Conservation (phyloP, 2,888 invertebrate species). For the Apodemia mormo region DNA sequence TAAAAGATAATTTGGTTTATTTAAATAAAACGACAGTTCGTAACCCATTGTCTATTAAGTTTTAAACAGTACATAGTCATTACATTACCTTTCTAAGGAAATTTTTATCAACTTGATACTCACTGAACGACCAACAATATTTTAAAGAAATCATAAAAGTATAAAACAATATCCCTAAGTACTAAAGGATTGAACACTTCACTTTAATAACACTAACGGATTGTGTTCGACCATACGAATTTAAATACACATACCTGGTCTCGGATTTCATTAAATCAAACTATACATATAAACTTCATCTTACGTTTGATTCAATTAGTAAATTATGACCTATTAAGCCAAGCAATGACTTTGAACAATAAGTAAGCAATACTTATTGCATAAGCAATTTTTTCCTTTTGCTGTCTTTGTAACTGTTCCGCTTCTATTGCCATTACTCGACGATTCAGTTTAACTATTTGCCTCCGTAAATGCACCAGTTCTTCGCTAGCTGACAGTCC, state of each 20-base stretch:
- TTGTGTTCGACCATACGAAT: neutral
- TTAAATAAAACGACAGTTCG: constrained; percentile 52
- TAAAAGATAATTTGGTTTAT: constrained; percentile 50
- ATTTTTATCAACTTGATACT: constrained; percentile 45
- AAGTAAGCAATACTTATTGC: constrained; percentile 93
- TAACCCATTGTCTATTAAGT: constrained; percentile 54
- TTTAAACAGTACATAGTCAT: constrained; percentile 15
- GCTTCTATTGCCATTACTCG: constrained; percentile 93
- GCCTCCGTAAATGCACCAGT: constrained; percentile 90
- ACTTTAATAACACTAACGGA: constrained; percentile 24
- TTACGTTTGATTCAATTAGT: constrained; percentile 55
- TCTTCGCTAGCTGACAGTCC: constrained; percentile 88
- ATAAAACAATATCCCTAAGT: constrained; percentile 70
- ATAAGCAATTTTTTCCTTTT: constrained; percentile 93
- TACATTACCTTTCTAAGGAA: constrained; percentile 1
- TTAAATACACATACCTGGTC: constrained; percentile 18
- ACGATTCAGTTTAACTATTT: constrained; percentile 92
- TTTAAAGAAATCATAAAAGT: constrained; percentile 50
- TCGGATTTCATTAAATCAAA: constrained; percentile 59
- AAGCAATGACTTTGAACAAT: constrained; percentile 91
- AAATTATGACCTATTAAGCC: constrained; percentile 84
- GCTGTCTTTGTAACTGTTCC: constrained; percentile 90
- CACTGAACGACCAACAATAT: constrained; percentile 62
- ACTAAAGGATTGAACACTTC: constrained; percentile 63
- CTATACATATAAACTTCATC: constrained; percentile 63